Evolutionary conservation across 2,888 invertebrate genomes (phyloP).

Genomic region (Amphipoea oculea): DNA sequence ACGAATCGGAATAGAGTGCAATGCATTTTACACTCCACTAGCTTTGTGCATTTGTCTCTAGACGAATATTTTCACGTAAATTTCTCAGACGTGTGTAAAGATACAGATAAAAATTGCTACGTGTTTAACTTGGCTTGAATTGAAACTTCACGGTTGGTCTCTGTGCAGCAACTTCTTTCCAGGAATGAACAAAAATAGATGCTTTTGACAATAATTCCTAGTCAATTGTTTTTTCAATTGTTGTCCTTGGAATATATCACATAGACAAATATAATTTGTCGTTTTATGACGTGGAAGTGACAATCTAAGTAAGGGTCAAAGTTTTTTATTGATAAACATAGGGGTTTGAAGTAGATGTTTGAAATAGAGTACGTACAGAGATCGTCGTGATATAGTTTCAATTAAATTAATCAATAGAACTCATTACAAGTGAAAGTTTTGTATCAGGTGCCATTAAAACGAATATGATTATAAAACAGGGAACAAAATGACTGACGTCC

Average conservation of each 20-base stretch:
- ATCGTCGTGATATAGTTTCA: background rate
- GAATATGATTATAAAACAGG: background rate
- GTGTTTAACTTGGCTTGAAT: background rate
- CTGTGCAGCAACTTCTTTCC: background rate
- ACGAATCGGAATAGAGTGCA: constrained; percentile 22
- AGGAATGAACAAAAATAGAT: background rate
- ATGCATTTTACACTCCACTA: constrained; percentile 36
- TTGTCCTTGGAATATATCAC: background rate
- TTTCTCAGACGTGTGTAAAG: background rate
- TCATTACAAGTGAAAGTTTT: background rate
- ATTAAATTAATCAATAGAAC: background rate
- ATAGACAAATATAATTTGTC: background rate
- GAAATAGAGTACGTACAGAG: too few species aligned
- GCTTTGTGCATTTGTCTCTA: constrained; percentile 22
- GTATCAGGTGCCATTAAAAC: background rate
- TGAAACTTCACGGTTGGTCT: background rate
- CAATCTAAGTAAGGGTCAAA: too few species aligned
- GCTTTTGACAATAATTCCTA: background rate
- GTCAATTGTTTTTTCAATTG: background rate
- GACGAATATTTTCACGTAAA: constrained; percentile 20
- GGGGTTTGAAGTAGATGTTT: too few species aligned
- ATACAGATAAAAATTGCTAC: background rate
- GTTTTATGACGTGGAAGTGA: background rate
- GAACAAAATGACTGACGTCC: constrained; percentile 46
- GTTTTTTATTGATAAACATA: too few species aligned